Conservation (phyloP, 2,113 vertebrate genomes). For the Strix uralensis region DNA sequence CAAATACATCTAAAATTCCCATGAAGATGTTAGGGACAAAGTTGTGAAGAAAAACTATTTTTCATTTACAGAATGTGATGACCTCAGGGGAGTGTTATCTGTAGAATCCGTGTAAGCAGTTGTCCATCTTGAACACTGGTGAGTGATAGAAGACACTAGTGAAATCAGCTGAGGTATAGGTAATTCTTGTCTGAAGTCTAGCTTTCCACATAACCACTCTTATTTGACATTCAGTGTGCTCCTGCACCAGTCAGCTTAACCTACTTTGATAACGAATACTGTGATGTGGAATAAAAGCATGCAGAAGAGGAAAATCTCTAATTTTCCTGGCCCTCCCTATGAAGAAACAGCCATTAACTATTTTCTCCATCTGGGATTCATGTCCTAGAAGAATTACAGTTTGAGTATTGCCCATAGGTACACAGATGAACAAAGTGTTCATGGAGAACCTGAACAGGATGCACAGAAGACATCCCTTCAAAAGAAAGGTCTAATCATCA, state of each 20-base stretch:
- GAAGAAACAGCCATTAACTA: not conserved
- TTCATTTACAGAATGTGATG: not conserved
- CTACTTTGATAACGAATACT: not conserved
- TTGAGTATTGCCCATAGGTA: not conserved
- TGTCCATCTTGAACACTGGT: not conserved
- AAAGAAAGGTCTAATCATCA: not conserved
- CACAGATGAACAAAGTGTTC: not conserved
- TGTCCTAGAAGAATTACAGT: not conserved
- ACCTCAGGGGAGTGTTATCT: not conserved
- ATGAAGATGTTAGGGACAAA: not conserved
- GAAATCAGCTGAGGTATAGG: not conserved
- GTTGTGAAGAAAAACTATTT: not conserved
- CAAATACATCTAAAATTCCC: not conserved
- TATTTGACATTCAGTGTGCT: not conserved
- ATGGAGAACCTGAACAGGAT: not conserved
- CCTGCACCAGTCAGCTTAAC: not conserved
- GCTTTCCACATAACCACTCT: not conserved
- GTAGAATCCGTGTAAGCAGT: not conserved
- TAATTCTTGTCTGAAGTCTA: not conserved
- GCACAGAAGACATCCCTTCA: not conserved
- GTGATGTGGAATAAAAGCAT: not conserved
- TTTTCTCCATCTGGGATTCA: not conserved
- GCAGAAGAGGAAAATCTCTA: not conserved
- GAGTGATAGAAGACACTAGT: not conserved
- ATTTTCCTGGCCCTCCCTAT: not conserved